A percentile compares a stretch with the other conserved stretches of the same genome.
Evolutionary conservation across 1,140 invertebrate species (phyloP).

Genomic region (Campoletis sonorensis): DNA sequence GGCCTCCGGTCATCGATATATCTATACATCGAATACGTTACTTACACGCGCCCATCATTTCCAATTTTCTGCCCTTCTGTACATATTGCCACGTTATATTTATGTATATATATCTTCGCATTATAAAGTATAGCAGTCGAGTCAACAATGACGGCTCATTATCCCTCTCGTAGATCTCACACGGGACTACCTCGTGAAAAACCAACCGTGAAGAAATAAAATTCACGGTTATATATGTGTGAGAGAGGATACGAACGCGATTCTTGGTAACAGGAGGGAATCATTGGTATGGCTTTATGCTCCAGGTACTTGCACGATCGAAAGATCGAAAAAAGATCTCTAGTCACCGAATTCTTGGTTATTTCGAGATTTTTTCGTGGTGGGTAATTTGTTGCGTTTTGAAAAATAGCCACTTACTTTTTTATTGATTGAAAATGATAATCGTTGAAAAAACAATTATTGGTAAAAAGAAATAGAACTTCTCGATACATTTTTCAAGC

Average conservation of each 20-base stretch:
- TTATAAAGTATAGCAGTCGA: slow-evolving; percentile 27
- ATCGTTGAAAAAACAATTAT: no score
- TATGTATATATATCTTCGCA: slow-evolving; percentile 7
- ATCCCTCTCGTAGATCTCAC: slow-evolving; percentile 43
- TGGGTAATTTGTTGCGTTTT: no score
- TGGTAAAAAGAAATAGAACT: no score
- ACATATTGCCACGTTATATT: background rate
- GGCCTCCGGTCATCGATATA: background rate
- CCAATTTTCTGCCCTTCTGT: slow-evolving; percentile 40
- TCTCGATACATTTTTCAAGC: no score
- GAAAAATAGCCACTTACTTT: no score
- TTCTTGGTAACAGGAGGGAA: slow-evolving; percentile 15
- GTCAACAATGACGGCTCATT: slow-evolving; percentile 44
- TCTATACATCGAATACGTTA: background rate
- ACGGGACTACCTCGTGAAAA: slow-evolving; percentile 10
- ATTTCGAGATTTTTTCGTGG: background rate
- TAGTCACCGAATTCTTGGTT: background rate
- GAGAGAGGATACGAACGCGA: slow-evolving; percentile 30
- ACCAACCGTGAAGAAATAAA: slow-evolving; percentile 45
- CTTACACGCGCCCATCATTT: slow-evolving; percentile 26
- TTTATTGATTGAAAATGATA: background rate
- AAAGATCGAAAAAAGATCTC: background rate
- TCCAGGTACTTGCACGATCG: slow-evolving; percentile 49
- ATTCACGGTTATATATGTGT: slow-evolving; percentile 17
- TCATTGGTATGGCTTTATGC: slow-evolving; percentile 28